Base-by-base conservation (phyloP, 1,140 invertebrate genomes). In the Drosophila sp. region DNA sequence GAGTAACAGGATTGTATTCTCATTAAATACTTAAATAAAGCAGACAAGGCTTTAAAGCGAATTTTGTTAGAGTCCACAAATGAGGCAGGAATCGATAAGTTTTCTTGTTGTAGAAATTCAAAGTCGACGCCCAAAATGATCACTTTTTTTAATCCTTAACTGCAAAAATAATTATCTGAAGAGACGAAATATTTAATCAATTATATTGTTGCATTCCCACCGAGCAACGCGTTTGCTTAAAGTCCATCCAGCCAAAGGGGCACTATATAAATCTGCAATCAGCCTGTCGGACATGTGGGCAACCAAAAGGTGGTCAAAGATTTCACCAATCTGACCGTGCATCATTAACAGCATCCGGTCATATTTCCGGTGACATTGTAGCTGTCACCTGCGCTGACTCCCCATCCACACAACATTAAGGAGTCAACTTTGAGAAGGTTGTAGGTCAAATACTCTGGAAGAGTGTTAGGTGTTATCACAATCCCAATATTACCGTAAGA, bases 211-310 rank as follows among this genome's bases (percentile, higher is more conserved):
- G 2, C 41, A 7, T 16, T 43, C 41, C 6, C 2, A 25, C 5
- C 21, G 9, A 7, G 27, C n/a, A 51, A 6, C 13, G 25, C 8
- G 14, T 32, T 27, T 8, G 6, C 27, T 32, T 48, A 7, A 48
- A 48, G 21, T 51, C 13, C 45, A 2, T 32, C 14, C 29, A 13
- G n/a, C 25, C 41, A 57, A 46, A 13, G 41, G 41, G 25, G 29
- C 27, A 34, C 9, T 13, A 32, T 25, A 45, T 63, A 63, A 63
- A 53, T 32, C 29, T 11, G 27, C 56, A 45, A 58, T 45, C 32
- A 58, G 21, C 41, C 29, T 13, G 46, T 8, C 18, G 7, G 25
- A 43, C 41, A 58, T 40, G 25, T 58, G 56, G 41, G 4, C 14
- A 34, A 58, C 56, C 56, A n/a, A 21, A 50, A 4, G 16, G 16